Evolutionary conservation across 2,888 invertebrate genomes (phyloP), one percentile per base, ranked within the genome.

Genomic region (Ctenicera cuprea): DNA sequence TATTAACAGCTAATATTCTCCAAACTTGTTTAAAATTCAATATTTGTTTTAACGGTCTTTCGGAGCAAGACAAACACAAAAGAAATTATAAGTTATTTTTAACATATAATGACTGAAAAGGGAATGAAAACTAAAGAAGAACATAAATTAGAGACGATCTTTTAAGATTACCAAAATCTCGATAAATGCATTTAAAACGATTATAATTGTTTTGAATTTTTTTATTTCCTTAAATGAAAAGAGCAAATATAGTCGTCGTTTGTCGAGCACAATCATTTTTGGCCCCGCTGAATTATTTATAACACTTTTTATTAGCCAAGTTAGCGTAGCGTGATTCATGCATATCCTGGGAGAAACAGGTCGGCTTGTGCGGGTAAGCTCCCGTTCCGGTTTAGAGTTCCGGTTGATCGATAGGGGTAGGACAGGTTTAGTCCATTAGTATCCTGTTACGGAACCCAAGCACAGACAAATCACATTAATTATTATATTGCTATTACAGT

Each of bases 401-500:
- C 61, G 50, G 61, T 65, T 74, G 74, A 71, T 74, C 74, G 71
- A 74, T 73, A 73, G 63, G 38, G 68, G 45, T 71, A 71, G 59
- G 70, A 74, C 74, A 71, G 74, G 66, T 71, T 71, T 74, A 74
- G 66, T 74, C 62, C 74, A 74, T 64, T 65, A 70, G 73, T 64
- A 65, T 74, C 70, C 59, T 41, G 45, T 74, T 74, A 71, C 67
- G 61, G 48, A 54, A 50, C 38, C 66, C 37, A 59, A 66, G 66
- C 62, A 66, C 52, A 66, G 66, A 66, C 64, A 71, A 71, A 71
- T 63, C 71, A 66, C 71, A 65, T 71, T 71, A 71, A 59, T 59
- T 66, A 66, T 66, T 65, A 57, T 71, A 62, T 65, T 48, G 50
- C 20, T 65, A 45, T 45, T 62, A 26, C 45, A 45, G 18, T 45